These are phyloP conservation scores for Coturnix japonica DNA, from an alignment of 2,113 vertebrate species.

Conservation along the genomic window DNA sequence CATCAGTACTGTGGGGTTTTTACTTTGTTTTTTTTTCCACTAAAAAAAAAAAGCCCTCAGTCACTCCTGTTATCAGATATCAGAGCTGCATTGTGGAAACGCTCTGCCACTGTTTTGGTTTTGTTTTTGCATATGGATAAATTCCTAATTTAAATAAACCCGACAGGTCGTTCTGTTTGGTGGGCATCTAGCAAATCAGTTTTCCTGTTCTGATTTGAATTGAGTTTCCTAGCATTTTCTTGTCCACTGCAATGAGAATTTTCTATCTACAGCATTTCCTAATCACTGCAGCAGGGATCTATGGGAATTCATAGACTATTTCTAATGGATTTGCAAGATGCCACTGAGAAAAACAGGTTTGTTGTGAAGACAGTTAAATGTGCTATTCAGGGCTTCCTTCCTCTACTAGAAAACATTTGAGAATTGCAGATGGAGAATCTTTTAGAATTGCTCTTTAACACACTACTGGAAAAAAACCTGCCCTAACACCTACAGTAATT, in stretches of 20 bases:
- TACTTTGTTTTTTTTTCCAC: no score
- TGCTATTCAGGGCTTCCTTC: neutral
- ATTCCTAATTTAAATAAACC: neutral
- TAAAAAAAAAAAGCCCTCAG: neutral
- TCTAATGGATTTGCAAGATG: slow-evolving; percentile 26
- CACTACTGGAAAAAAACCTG: neutral
- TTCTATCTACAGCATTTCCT: neutral
- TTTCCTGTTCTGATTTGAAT: neutral
- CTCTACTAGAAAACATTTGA: neutral
- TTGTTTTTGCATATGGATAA: neutral
- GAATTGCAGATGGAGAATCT: neutral
- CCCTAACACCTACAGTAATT: neutral
- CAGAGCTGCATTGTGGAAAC: slow-evolving; percentile 39
- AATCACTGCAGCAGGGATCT: slow-evolving; percentile 37
- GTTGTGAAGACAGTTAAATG: neutral
- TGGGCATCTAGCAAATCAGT: slow-evolving; percentile 36
- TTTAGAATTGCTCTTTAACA: slow-evolving; percentile 30
- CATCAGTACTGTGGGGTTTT: neutral
- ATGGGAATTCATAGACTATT: slow-evolving; percentile 35
- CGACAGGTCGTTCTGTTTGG: neutral
- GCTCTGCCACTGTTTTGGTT: slow-evolving; percentile 18
- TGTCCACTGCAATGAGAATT: slow-evolving; percentile 30
- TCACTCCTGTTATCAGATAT: neutral
- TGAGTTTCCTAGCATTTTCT: slow-evolving; percentile 34
- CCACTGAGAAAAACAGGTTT: slow-evolving; percentile 29